Percentiles rank a stretch among this genome's conserved stretches.
Conservation (phyloP, 2,113 vertebrate species). For the Catagonus wagneri region DNA sequence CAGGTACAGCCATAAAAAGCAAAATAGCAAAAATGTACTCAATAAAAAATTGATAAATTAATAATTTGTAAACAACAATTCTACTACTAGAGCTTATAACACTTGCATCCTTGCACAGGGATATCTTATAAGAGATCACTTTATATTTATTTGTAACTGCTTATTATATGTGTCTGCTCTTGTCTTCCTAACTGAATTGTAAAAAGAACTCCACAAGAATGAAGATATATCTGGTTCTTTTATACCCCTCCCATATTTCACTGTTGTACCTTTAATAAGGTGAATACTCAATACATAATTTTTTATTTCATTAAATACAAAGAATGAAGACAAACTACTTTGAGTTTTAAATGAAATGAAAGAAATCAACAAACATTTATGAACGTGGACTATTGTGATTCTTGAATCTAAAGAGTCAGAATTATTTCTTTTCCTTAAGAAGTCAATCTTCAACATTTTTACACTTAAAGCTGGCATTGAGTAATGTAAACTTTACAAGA, state of each 20-base stretch:
- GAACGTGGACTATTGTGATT: not conserved
- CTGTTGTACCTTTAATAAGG: not conserved
- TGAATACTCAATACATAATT: not conserved
- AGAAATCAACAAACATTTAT: not conserved
- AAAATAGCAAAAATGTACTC: not conserved
- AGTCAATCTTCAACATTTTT: not conserved
- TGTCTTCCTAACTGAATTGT: not conserved
- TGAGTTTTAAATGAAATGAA: slow-evolving; percentile 29
- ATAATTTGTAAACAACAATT: not conserved
- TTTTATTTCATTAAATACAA: not conserved
- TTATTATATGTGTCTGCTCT: not conserved
- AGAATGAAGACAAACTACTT: not conserved
- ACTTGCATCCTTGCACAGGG: not conserved
- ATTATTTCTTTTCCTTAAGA: not conserved
- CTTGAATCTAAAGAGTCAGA: not conserved
- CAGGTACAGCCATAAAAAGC: too few species aligned
- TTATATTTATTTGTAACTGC: not conserved
- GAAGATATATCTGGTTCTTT: not conserved
- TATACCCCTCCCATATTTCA: not conserved
- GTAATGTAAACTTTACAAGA: not conserved
- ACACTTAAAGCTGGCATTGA: not conserved
- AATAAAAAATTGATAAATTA: not conserved
- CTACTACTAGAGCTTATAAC: not conserved
- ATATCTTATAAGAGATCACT: not conserved
- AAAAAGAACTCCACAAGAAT: not conserved